A percentile compares a stretch with the other conserved stretches of the same genome.
phyloP scores from a whole-genome alignment of 1,140 invertebrate species.

The Drosophila nigromelanica region DNA sequence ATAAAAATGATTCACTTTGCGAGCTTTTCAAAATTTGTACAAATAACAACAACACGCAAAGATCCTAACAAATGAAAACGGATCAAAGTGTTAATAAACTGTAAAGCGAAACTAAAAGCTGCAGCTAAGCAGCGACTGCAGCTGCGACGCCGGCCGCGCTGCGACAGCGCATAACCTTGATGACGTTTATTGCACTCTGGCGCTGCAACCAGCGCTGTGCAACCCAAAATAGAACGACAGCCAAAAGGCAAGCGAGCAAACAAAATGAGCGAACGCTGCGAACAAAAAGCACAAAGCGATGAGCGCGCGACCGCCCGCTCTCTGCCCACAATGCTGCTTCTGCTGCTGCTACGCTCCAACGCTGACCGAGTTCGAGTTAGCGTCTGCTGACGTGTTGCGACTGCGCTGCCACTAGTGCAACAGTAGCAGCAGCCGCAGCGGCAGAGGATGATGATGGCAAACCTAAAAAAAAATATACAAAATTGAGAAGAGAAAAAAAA shows the following conservation, averaged over 20 bases:
- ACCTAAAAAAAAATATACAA: slow-evolving; percentile 37
- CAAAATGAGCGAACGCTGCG: slow-evolving; percentile 45
- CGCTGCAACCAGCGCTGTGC: slow-evolving; percentile 30
- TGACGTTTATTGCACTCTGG: slow-evolving; percentile 78
- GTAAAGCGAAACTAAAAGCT: slow-evolving; percentile 37
- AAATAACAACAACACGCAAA: slow-evolving; percentile 30
- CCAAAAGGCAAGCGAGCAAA: slow-evolving; percentile 48
- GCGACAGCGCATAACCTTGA: slow-evolving; percentile 66
- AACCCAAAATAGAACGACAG: slow-evolving; percentile 60
- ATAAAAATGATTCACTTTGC: slow-evolving; percentile 46
- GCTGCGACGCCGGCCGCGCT: slow-evolving; percentile 28
- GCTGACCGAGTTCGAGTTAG: slow-evolving; percentile 54
- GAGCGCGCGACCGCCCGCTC: slow-evolving; percentile 25
- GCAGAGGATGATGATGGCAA: slow-evolving; percentile 48
- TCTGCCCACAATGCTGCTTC: neutral
- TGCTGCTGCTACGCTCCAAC: slow-evolving; percentile 39
- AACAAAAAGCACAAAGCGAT: slow-evolving; percentile 44
- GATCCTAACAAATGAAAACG: slow-evolving; percentile 37
- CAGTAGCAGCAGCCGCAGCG: slow-evolving; percentile 12
- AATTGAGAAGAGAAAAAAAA: neutral
- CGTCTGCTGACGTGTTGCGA: slow-evolving; percentile 50
- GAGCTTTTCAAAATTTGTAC: slow-evolving; percentile 24
- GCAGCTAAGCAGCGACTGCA: slow-evolving; percentile 29
- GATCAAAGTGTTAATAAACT: slow-evolving; percentile 55
- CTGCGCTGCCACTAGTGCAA: slow-evolving; percentile 33